Evolutionary conservation across 2,888 invertebrate genomes (phyloP), one percentile per base, ranked within the genome.

Genomic region (Saturnia pavonia): DNA sequence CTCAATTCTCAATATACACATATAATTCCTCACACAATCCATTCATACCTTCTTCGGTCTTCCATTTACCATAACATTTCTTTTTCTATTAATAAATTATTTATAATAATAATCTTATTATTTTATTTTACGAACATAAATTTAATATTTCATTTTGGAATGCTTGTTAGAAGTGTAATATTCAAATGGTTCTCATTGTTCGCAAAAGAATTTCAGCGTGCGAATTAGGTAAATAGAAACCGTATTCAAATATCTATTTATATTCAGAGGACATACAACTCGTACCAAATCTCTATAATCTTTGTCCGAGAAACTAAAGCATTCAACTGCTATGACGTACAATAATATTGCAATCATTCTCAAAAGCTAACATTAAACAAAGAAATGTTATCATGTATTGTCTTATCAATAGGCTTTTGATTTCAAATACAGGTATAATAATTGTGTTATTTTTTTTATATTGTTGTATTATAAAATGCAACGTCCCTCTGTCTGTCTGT

Each of bases 341-440:
- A 79, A 76, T 72, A 72, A 68, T 69, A 67, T 22, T 1, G 25
- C 72, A 60, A 74, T 76, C 73, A 75, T 74, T 81, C 77, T 75
- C 77, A 77, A 72, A 76, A 75, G 76, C 75, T 77, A 22, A 27
- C 22, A 74, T 77, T 78, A 80, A 86, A 88, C 86, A 87, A 85
- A 79, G 82, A 77, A 71, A 71, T 76, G 77, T 78, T 76, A 80
- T 82, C 81, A 82, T 76, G 76, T 74, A 80, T 78, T 86, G 83
- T 86, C 85, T 80, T 86, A 81, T 78, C 78, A 84, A 84, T 77
- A 80, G 71, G 63, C 66, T 70, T 67, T 40, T 40, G 65, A 48
- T 72, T 77, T 69, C 72, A 78, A 74, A 77, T 74, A 78, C 78
- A 77, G 69, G 51, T 71, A 78, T 72, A 77, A 51, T 78, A 74